Base-by-base conservation (phyloP, 1,140 invertebrate species). In the Leguminivora glycinivorella region DNA sequence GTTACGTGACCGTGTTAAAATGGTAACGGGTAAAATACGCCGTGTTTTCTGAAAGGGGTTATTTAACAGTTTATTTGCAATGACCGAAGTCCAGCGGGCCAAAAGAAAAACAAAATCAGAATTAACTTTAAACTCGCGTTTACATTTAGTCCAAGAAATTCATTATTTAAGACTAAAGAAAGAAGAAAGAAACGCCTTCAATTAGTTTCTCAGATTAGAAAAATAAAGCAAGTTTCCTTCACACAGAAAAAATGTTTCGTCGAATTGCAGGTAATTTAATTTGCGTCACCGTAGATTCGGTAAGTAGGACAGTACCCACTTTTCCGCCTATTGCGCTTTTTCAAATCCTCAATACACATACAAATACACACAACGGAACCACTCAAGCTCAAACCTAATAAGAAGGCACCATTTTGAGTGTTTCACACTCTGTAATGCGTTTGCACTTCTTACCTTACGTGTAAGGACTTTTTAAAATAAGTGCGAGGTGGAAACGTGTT, bases 401-500 rank as follows among this genome's bases (percentile, higher is more conserved):
- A 63, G 14, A 43, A 6, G n/a, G n/a, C 58, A 29, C 17, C 17
- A 63, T 29, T 60, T 29, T 12, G 17, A 31, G 58, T 63, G 58
- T 63, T 63, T 29, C 26, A 29, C 58, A 63, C 25, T 29, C 26
- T 9, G 25, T 63, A 63, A 63, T 63, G 58, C 58, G n/a, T 63
- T 29, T 63, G 17, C 25, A 22, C 58, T 29, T 12, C 58, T 29
- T 60, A n/a, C 22, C 58, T 29, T 14, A 63, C 58, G 58, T 63
- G 58, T 31, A 63, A 63, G 58, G 58, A 63, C 58, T 63, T 63
- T 19, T 31, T 63, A 63, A 63, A 63, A 63, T 63, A 63, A 63
- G 58, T 26, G 58, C 4, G 58, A 31, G 4, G 58, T 14, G n/a
- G 7, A 25, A 25, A 34, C 58, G 25, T 17, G 26, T 63, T 63